A percentile compares a stretch with the other conserved stretches of the same genome.
phyloP scores from a whole-genome alignment of 2,888 invertebrate genomes.

The Silvanus unidentatus region DNA sequence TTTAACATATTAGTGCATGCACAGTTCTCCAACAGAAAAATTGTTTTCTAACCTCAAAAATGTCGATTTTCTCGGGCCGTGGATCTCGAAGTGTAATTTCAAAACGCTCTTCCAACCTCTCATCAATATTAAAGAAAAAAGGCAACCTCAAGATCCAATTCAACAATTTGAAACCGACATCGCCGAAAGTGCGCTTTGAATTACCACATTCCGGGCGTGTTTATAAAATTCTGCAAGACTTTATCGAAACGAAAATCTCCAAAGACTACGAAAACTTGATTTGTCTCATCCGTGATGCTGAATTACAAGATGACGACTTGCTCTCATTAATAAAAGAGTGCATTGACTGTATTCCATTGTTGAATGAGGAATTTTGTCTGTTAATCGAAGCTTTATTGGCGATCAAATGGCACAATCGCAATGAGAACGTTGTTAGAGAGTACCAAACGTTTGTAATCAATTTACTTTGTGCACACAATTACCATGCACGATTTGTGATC shows the following conservation, averaged over 20 bases:
- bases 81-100: background rate
- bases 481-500: slow-evolving; percentile 57
- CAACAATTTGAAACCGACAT: slow-evolving; percentile 23
- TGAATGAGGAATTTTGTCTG: slow-evolving; percentile 52
- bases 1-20: too few species aligned
- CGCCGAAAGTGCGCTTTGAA: slow-evolving; percentile 44
- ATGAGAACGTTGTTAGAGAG: slow-evolving; percentile 47
- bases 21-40: too few species aligned
- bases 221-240: slow-evolving; percentile 46
- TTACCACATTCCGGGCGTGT: slow-evolving; percentile 48
- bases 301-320: slow-evolving; percentile 54
- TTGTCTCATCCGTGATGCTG: slow-evolving; percentile 48
- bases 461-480: slow-evolving; percentile 62
- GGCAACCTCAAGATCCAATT: slow-evolving; percentile 22
- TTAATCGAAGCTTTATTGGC: slow-evolving; percentile 57
- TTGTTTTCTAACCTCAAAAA: slow-evolving; percentile 2
- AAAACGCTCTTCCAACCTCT: slow-evolving; percentile 15
- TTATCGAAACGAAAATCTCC: slow-evolving; percentile 39
- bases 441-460: slow-evolving; percentile 62
- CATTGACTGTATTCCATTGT: slow-evolving; percentile 52
- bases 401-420: slow-evolving; percentile 54
- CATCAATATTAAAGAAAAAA: slow-evolving; percentile 32
- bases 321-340: slow-evolving; percentile 52
- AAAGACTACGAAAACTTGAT: slow-evolving; percentile 51
- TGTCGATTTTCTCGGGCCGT: background rate